phyloP scores from a whole-genome alignment of 2,113 vertebrate genomes.

The Oreochromis spilurus region DNA sequence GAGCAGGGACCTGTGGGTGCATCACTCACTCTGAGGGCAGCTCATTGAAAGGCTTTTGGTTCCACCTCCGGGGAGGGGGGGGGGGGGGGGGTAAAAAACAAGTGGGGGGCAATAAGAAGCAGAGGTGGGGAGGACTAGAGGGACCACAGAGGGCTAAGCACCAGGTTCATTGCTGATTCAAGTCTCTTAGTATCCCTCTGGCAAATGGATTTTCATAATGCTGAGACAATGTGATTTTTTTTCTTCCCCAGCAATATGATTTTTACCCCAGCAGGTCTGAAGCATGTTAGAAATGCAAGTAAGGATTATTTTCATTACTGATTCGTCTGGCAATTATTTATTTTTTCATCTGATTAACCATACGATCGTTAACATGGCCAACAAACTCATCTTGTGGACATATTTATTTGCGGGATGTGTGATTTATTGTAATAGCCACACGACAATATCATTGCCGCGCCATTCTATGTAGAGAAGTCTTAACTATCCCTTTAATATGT shows the following conservation, averaged over 20 bases:
- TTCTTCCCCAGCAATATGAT: not conserved
- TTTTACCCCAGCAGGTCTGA: not conserved
- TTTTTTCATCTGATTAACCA: not conserved
- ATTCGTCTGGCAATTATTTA: not conserved
- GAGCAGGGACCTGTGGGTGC: conserved; percentile 30
- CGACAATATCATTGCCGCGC: not conserved
- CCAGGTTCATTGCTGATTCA: conserved; percentile 64
- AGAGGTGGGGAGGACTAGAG: not conserved
- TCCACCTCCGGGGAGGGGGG: conserved; percentile 7
- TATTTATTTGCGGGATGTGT: not conserved
- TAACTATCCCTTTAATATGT: not conserved
- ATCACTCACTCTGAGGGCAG: not conserved
- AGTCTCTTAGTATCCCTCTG: conserved; percentile 56
- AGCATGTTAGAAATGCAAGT: not conserved
- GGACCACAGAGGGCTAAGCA: conserved; percentile 50
- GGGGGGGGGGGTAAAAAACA: conserved; percentile 23
- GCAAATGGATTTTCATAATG: conserved; percentile 68
- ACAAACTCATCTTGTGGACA: not conserved
- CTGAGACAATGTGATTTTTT: conserved; percentile 60
- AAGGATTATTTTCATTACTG: not conserved
- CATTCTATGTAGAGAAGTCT: not conserved
- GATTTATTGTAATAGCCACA: not conserved
- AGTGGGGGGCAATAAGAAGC: not conserved
- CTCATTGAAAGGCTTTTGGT: conserved; percentile 57
- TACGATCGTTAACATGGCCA: not conserved